A percentile compares a stretch with the other conserved stretches of the same genome.
These are phyloP conservation scores for Notamacropus eugenii DNA, from an alignment of 2,797 vertebrate genomes.

Conservation along the genomic window DNA sequence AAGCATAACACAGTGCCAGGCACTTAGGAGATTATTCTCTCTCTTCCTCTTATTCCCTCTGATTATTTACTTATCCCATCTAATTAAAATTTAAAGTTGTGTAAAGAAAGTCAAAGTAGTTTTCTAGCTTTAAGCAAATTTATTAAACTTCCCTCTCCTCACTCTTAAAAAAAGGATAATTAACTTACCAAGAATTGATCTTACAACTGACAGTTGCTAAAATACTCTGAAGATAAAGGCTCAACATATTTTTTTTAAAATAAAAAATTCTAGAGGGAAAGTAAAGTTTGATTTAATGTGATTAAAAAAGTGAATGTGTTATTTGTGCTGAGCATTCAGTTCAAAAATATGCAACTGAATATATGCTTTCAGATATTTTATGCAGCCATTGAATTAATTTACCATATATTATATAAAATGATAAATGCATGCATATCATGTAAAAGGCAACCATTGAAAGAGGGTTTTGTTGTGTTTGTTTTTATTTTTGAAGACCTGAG, in stretches of 20 bases:
- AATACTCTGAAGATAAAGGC: not conserved
- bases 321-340: not conserved
- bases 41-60: not conserved
- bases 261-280: slow-evolving; percentile 8
- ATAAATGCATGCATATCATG: not conserved
- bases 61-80: slow-evolving; percentile 17
- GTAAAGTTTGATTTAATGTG: slow-evolving; percentile 2
- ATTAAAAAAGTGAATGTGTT: not conserved
- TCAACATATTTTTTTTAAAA: not conserved
- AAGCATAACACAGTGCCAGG: not conserved
- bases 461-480: not conserved
- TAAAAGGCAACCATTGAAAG: not conserved
- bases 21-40: not conserved
- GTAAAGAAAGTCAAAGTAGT: not conserved
- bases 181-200: not conserved
- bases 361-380: not conserved
- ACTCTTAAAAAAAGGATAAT: not conserved
- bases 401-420: not conserved
- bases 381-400: not conserved
- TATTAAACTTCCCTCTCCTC: not conserved
- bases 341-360: not conserved
- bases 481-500: not conserved
- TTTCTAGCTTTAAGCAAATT: not conserved
- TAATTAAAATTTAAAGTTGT: not conserved
- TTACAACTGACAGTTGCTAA: not conserved